These are phyloP conservation scores for Simalia tracyae DNA, from an alignment of 2,797 vertebrate species.

Conservation along the genomic window DNA sequence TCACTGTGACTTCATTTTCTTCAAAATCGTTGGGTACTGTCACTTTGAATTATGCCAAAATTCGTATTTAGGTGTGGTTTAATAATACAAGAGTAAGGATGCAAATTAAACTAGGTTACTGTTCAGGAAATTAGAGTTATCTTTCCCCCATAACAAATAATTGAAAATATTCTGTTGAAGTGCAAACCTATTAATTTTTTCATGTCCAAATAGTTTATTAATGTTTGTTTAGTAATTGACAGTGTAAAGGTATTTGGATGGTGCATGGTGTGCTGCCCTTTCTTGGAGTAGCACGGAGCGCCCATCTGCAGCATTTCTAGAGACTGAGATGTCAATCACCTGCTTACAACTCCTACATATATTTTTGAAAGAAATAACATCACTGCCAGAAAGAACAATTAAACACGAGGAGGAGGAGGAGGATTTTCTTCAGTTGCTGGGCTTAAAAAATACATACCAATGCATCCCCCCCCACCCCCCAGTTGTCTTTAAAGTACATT, in stretches of 20 bases:
- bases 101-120: fast-evolving
- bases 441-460: neutral
- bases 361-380: neutral
- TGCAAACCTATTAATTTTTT: neutral
- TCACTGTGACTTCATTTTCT: fast-evolving
- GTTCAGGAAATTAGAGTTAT: neutral
- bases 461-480: neutral
- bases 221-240: neutral
- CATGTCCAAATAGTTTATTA: neutral
- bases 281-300: too few relatives aligned
- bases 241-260: neutral
- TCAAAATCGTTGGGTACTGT: neutral
- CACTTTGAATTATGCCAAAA: neutral
- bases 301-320: neutral
- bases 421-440: neutral
- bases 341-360: neutral
- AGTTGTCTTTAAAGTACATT: neutral
- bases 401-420: neutral
- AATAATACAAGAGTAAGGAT: neutral
- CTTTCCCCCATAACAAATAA: neutral
- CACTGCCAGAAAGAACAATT: neutral
- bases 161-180: neutral
- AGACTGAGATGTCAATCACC: neutral
- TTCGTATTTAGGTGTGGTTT: neutral
- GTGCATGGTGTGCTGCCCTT: neutral